Conservation (phyloP, 2,797 vertebrate genomes). For the Aselliscus stoliczkanus region DNA sequence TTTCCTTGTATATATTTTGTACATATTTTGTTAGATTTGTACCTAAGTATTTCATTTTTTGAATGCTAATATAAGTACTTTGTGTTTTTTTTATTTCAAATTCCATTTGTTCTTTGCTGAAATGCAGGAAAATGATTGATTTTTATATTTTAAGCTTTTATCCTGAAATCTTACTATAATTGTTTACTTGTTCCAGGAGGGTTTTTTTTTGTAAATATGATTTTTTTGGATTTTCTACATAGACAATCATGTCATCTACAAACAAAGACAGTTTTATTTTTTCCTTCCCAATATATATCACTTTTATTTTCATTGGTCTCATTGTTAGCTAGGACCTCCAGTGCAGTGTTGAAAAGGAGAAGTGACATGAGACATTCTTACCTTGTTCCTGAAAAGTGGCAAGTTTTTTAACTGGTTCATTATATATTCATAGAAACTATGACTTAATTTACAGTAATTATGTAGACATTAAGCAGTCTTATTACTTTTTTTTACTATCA, state of each 20-base stretch:
- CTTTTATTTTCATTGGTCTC: not conserved
- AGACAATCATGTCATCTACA: not conserved
- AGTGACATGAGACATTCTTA: not conserved
- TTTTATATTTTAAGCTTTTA: not conserved
- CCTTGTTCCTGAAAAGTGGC: not conserved
- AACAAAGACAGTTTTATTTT: not conserved
- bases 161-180: not conserved
- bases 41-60: not conserved
- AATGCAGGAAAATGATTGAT: not conserved
- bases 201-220: not conserved
- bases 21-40: not conserved
- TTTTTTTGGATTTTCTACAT: not conserved
- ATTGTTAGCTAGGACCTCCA: not conserved
- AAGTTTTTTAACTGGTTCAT: not conserved
- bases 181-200: not conserved
- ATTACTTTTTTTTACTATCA: not conserved
- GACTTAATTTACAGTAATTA: not conserved
- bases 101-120: not conserved
- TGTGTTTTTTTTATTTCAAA: not conserved
- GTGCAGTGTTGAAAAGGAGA: not conserved
- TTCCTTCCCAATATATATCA: not conserved
- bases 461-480: not conserved
- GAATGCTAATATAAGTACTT: not conserved
- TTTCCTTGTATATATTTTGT: not conserved
- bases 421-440: not conserved